Evolutionary conservation across 1,140 invertebrate genomes (phyloP), one percentile per base, ranked within the genome.

Genomic region (Belonocnema kinseyi): DNA sequence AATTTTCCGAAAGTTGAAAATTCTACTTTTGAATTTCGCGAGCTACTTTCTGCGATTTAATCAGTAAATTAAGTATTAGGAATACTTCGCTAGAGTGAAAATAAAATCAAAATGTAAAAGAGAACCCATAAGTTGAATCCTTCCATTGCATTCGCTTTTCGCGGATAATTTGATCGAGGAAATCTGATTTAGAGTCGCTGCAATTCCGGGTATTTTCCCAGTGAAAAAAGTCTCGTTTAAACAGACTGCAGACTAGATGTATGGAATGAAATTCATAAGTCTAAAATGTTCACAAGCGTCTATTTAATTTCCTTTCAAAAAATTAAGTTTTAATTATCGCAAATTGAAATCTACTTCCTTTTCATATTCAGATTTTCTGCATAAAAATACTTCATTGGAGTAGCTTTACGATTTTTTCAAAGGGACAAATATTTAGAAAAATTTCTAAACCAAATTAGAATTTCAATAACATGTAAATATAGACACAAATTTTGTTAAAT

Each of bases 71-170:
- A 66, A 40, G 61, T 16, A 40, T 66, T 66, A 33, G 12, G 61
- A 33, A 66, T 26, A 66, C 26, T 66, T 33, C 12, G 40, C 26
- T 21, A 46, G 33, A 66, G n/a, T 14, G 61, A 13, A 66, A 46
- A 66, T 66, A 66, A 66, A 66, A 33, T 66, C 61, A 33, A 66
- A 66, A 66, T 66, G 61, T 66, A 66, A 66, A 40, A 66, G 61
- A 66, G 61, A 66, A 66, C 21, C 61, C 61, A 21, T 66, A 66
- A 66, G 61, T 66, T 66, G 61, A 66, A 66, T 66, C 61, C 14
- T 66, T 40, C n/a, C 61, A 40, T n/a, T 33, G 61, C 46, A 26
- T 66, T 40, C 40, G 61, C 33, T 66, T 66, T 66, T 66, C 61
- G 40, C 61, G 61, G 26, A 66, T 66, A 66, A 66, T 66, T 66